Evolutionary conservation across 1,140 invertebrate species (phyloP).

Genomic region (Hyles euphorbiae): DNA sequence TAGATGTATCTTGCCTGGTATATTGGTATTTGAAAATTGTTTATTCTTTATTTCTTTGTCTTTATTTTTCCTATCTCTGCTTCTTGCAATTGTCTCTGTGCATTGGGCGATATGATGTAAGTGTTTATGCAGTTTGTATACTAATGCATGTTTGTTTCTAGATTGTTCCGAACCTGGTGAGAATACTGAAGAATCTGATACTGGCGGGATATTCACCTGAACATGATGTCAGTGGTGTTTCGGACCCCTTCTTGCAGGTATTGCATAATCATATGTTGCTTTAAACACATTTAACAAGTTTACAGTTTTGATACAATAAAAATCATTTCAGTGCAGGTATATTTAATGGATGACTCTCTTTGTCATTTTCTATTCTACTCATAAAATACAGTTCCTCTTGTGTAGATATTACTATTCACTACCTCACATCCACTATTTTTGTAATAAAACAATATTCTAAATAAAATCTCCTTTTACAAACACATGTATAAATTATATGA

Average conservation of each 20-base stretch:
- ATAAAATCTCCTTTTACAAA: too few relatives aligned
- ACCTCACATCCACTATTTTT: too few relatives aligned
- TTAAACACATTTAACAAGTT: too few relatives aligned
- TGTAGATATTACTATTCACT: too few relatives aligned
- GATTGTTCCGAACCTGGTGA: conserved; percentile 98
- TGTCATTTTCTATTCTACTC: too few relatives aligned
- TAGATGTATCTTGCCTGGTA: conserved; percentile 4
- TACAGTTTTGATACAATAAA: too few relatives aligned
- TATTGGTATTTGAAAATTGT: conserved; percentile 12
- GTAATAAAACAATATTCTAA: too few relatives aligned
- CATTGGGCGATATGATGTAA: conserved; percentile 23
- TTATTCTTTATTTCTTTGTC: neutral
- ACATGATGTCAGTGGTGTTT: conserved; percentile 99
- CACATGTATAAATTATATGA: too few relatives aligned
- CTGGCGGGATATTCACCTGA: conserved; percentile 99
- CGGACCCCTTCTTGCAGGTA: conserved; percentile 99
- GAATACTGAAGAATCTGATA: conserved; percentile 98
- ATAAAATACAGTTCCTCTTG: too few relatives aligned
- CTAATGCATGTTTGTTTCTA: conserved; percentile 74
- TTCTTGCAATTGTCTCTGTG: conserved; percentile 37
- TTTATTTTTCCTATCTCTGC: conserved; percentile 20
- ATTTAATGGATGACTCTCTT: too few relatives aligned
- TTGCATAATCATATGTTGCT: conserved; percentile 1
- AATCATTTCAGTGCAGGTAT: too few relatives aligned
- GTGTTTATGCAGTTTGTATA: conserved; percentile 10